Evolutionary conservation across 2,113 vertebrate genomes (phyloP), one percentile per base, ranked within the genome.

Genomic region (Dipodomys spectabilis): DNA sequence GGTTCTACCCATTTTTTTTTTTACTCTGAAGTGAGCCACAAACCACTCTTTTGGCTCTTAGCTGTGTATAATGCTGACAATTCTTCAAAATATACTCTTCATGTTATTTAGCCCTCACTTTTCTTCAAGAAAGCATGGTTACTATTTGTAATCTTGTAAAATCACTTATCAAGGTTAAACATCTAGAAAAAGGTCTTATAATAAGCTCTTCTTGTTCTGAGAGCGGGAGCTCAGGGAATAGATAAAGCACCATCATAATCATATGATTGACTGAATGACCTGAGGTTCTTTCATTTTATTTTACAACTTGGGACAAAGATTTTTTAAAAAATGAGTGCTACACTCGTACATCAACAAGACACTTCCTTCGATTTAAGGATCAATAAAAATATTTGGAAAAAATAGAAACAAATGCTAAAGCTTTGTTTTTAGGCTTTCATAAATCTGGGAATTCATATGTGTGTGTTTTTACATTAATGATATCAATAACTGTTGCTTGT

Each of bases 111-210:
- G 71, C 28, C 82, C 20, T 91, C 15, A 91, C 0, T 67, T 94
- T 91, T 86, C n/a, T 45, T 75, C 65, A 57, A 27, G 11, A 85
- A 78, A 82, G 13, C 19, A 64, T 90, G 60, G 35, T 74, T n/a
- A 28, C 2, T 69, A 85, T 57, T 19, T 8, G 49, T 75, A 82
- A 95, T 64, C 71, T 94, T 20, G 57, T 79, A 88, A 88, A 73
- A 1, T 35, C 28, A 79, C 20, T 53, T 28, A 73, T 91, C n/a
- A 10, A 73, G 39, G 72, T 73, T 82, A 90, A 94, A 44, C 72
- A 82, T 67, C 65, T 67, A 23, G 30, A 16, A 67, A 68, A 93
- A 22, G 27, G 20, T 16, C 27, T 84, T 73, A 45, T 2, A 84
- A 77, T 25, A 88, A 88, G 2, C 6, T 53, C 1, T 85, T 35